Evolutionary conservation across 92 coral and sea anemone species (phyloP).

Genomic region (Zoanthus gigantus): DNA sequence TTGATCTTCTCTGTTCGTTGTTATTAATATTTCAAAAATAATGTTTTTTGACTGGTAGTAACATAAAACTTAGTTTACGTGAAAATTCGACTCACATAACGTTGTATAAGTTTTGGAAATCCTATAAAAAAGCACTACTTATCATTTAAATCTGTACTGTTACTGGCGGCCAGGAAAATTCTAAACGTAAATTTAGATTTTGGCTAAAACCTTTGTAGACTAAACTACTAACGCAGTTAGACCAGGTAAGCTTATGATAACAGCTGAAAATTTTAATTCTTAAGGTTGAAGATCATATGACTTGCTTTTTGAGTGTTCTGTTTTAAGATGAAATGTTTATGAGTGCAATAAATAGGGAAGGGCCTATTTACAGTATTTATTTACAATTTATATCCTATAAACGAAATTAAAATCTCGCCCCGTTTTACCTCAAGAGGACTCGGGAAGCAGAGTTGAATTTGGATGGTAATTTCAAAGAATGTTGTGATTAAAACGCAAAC

Average conservation of each 20-base stretch:
- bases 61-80: not conserved
- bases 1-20: constrained; percentile 63
- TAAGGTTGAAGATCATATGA: not conserved
- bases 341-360: constrained; percentile 3
- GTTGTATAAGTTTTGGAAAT: not conserved
- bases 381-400: constrained; percentile 25
- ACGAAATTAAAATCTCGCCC: constrained; percentile 29
- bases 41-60: not conserved
- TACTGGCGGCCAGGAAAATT: constrained; percentile 22
- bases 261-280: not conserved
- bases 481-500: constrained; percentile 27
- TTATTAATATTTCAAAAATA: constrained; percentile 71
- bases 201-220: constrained; percentile 35
- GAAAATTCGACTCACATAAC: not conserved
- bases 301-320: not conserved
- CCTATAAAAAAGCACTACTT: not conserved
- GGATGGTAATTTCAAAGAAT: constrained; percentile 7
- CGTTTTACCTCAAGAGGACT: constrained; percentile 4
- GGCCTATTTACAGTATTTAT: not conserved
- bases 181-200: not conserved
- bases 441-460: not conserved
- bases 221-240: constrained; percentile 28
- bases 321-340: constrained; percentile 38
- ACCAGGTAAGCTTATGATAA: not conserved
- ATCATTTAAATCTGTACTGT: constrained; percentile 1